Conservation (phyloP, 2,113 vertebrate species). For the Xiphophorus hellerii region DNA sequence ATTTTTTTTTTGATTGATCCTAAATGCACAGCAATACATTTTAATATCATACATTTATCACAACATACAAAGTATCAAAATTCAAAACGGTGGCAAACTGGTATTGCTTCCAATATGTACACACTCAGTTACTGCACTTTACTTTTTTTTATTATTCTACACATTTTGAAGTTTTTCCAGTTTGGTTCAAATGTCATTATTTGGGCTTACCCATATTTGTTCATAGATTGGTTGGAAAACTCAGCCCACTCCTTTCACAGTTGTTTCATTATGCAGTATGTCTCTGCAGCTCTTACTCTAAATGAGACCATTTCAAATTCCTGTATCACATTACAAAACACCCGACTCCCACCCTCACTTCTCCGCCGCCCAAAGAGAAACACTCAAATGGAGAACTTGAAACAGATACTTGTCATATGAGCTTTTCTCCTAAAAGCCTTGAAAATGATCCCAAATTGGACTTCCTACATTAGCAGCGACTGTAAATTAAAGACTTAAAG, state of each 20-base stretch:
- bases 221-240: neutral
- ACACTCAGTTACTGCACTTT: too few species aligned
- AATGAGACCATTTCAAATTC: conserved; percentile 24
- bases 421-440: conserved; percentile 53
- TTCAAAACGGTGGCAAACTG: neutral
- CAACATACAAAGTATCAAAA: neutral
- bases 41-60: neutral
- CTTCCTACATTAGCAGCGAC: conserved; percentile 53
- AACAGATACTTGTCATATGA: conserved; percentile 51
- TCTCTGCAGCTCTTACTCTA: neutral
- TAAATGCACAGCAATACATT: neutral
- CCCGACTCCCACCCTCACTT: conserved; percentile 8
- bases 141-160: neutral
- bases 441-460: conserved; percentile 38
- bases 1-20: too few species aligned
- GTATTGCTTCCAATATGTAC: neutral
- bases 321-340: conserved; percentile 27
- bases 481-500: conserved; percentile 54
- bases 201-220: neutral
- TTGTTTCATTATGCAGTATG: neutral
- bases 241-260: too few species aligned
- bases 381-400: conserved; percentile 44
- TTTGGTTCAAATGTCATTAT: neutral
- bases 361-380: conserved; percentile 23
- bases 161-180: neutral